Evolutionary conservation across 2,888 invertebrate species (phyloP), one percentile per base, ranked within the genome.

Genomic region (Perdita meconis): DNA sequence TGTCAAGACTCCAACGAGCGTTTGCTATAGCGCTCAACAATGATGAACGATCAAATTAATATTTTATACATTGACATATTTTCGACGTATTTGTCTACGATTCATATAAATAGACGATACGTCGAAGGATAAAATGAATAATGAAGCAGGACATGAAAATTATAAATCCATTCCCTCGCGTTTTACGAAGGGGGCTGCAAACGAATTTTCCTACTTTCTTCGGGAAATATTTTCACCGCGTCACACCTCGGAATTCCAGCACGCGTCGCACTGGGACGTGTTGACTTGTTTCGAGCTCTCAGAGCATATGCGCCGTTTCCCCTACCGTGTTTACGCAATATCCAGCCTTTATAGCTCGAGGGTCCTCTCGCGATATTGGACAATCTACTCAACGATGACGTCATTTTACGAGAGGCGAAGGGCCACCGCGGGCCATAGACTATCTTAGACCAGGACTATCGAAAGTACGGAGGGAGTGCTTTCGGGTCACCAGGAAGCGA

Each of bases 261-360:
- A 47, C 19, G 30, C n/a, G n/a, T n/a, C n/a, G n/a, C 26, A 26
- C 42, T n/a, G 26, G 16, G 16, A 47, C 34, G n/a, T 47, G 34
- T 36, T 16, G 47, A 16, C 19, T 47, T 16, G 16, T 61, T 61
- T 61, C 22, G 34, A 47, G 19, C 19, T 42, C 34, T 36, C 47
- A 13, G 10, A 47, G 30, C 34, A 44, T 34, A 44, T 34, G 22
- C 34, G 47, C 22, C 34, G 61, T 47, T n/a, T 47, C 30, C 22
- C 61, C 22, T 19, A 34, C 3, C 34, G 8, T 61, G 47, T 61
- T 61, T 61, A 47, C 19, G 22, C 34, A 36, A 61, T 61, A 57
- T n/a, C 51, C 26, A n/a, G n/a, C 26, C 8, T 26, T 24, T 51
- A 26, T n/a, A 26, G n/a, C n/a, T 8, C n/a, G n/a, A n/a, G 51